Evolutionary conservation across 2,797 vertebrate genomes (phyloP), one percentile per base, ranked within the genome.

Genomic region (Mustela erminea): DNA sequence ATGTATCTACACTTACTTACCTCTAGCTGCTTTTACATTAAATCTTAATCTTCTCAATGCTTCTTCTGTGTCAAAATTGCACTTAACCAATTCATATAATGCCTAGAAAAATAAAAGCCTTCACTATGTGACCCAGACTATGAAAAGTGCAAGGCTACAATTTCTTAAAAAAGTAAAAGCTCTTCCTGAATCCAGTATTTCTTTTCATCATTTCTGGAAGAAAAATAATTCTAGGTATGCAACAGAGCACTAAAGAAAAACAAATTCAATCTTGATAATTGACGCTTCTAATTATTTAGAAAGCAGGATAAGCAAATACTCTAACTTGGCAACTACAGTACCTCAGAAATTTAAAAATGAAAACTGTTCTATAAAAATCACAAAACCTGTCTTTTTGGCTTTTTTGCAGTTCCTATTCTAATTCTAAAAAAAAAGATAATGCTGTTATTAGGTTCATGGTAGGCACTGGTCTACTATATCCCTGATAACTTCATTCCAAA

Each of bases 11-110:
- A 25, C 98, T 99, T 98, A 25, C 98, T 99, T 98, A 99, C 99
- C 99, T 99, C 99, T 99, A 96, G 99, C 99, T 98, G 99, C 99
- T 98, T 99, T 99, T 43, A 99, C 99, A 93, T 99, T 99, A 98
- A 99, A 99, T 93, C 99, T 99, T 95, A 99, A 98, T 99, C 99
- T 99, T 97, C 99, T 99, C 86, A 99, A 98, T 97, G 99, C 99
- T 98, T 99, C 99, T 95, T 99, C 99, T 84, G 99, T 99, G 97
- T 99, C 99, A 99, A 99, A 99, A 98, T 99, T 99, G 98, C 99
- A 99, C 98, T 99, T 99, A 87, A 99, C 99, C 93, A 99, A 99
- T 96, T 99, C 99, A 98, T 99, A 99, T 32, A 99, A 98, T 0
- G 99, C 99, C 99, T 99, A 95, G 11, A 96, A 97, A 91, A 96